These are phyloP conservation scores for Cataglyphis albicans DNA, from an alignment of 2,888 invertebrate genomes.

Conservation along the genomic window DNA sequence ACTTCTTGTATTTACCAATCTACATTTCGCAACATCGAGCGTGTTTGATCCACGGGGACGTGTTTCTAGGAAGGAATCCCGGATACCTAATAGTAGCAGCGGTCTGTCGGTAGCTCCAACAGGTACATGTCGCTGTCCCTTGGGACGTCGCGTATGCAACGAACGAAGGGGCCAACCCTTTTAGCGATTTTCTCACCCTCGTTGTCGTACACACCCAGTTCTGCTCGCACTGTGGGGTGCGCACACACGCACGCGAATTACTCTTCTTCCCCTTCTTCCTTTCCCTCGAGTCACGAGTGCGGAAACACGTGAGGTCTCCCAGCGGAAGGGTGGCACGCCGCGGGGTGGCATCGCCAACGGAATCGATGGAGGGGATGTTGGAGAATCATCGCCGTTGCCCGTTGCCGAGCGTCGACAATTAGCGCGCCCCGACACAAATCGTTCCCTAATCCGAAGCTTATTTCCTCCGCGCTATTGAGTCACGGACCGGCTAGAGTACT, in stretches of 20 bases:
- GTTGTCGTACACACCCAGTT: conserved; percentile 31
- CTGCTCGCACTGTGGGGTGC: conserved; percentile 30
- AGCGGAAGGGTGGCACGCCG: conserved; percentile 49
- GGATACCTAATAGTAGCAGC: conserved; percentile 17
- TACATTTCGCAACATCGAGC: conserved; percentile 13
- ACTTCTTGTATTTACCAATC: not conserved
- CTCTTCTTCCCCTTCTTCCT: conserved; percentile 19
- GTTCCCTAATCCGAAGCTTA: conserved; percentile 77
- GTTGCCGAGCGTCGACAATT: conserved; percentile 72
- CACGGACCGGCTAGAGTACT: conserved; percentile 7
- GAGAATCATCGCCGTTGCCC: conserved; percentile 42
- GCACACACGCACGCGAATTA: conserved; percentile 60
- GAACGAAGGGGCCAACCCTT: conserved; percentile 59
- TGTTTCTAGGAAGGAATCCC: conserved; percentile 19
- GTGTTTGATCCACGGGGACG: conserved; percentile 28
- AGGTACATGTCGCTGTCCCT: conserved; percentile 63
- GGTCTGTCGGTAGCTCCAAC: conserved; percentile 58
- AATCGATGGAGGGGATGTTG: conserved; percentile 34
- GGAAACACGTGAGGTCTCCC: conserved; percentile 64
- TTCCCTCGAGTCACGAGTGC: conserved; percentile 68
- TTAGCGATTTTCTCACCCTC: conserved; percentile 74
- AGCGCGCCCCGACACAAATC: conserved; percentile 76
- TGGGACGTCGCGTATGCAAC: conserved; percentile 46
- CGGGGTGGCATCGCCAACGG: conserved; percentile 41
- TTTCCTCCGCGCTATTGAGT: conserved; percentile 71